These are phyloP conservation scores for Isichthys henryi DNA, from an alignment of 2,113 vertebrate species.

Conservation along the genomic window DNA sequence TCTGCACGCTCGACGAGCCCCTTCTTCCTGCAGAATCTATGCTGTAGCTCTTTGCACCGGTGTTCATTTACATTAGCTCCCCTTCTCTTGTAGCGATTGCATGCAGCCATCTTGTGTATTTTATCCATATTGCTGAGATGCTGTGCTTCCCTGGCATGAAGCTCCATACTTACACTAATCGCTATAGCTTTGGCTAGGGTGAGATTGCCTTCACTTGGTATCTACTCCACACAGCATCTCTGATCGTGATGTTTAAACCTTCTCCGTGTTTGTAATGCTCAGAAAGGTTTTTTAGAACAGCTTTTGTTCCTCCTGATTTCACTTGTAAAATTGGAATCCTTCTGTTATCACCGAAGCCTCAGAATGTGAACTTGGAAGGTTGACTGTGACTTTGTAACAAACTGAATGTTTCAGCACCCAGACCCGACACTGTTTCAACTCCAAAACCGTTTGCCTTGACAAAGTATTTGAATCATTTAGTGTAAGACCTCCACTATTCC, in stretches of 20 bases:
- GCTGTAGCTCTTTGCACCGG: not conserved
- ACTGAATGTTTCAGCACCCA: not conserved
- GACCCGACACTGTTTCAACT: not conserved
- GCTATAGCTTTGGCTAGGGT: not conserved
- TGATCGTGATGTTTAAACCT: not conserved
- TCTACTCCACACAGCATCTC: not conserved
- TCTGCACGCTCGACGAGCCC: not conserved
- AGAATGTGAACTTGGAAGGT: not conserved
- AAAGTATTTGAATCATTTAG: not conserved
- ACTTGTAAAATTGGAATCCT: not conserved
- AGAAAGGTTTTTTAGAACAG: not conserved
- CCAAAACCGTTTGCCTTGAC: not conserved
- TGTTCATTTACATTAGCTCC: not conserved
- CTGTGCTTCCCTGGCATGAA: not conserved
- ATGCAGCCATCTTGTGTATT: not conserved
- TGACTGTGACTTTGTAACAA: not conserved
- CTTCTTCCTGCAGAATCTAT: not conserved
- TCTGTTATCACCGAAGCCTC: not conserved
- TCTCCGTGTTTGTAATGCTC: not conserved
- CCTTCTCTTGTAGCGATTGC: not conserved
- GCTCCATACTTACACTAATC: not conserved
- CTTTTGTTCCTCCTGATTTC: not conserved
- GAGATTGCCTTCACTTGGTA: not conserved
- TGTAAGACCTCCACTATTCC: not conserved
- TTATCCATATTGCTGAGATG: not conserved